Evolutionary conservation across 2,888 invertebrate species (phyloP).

Genomic region (Brassicogethes aeneus): DNA sequence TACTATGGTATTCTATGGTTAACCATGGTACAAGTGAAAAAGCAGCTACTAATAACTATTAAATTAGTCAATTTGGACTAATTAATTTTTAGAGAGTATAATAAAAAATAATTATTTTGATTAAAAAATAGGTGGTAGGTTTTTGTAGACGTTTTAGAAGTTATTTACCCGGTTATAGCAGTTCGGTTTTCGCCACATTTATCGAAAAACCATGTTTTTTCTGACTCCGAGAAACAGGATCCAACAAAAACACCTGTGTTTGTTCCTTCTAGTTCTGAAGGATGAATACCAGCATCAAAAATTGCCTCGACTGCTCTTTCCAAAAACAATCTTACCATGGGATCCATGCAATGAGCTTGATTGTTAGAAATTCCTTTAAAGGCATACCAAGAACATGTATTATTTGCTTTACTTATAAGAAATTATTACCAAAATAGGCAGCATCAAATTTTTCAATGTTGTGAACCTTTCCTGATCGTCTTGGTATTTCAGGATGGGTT

Average conservation of each 20-base stretch:
- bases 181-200: constrained; percentile 49
- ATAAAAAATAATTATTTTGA: too few species aligned
- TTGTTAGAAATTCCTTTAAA: constrained; percentile 41
- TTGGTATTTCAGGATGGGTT: constrained; percentile 49
- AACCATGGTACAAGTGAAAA: too few species aligned
- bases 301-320: constrained; percentile 53
- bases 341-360: constrained; percentile 51
- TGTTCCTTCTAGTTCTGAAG: constrained; percentile 58
- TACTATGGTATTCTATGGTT: too few species aligned
- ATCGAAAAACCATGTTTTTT: constrained; percentile 65
- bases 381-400: too few species aligned
- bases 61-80: too few species aligned
- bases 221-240: constrained; percentile 67
- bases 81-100: too few species aligned
- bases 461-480: constrained; percentile 57
- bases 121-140: too few species aligned
- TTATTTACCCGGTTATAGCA: constrained; percentile 47
- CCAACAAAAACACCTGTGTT: constrained; percentile 76
- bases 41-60: too few species aligned
- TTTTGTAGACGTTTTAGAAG: too few species aligned
- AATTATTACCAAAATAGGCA: constrained; percentile 43
- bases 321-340: constrained; percentile 48
- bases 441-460: constrained; percentile 47
- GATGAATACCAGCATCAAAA: constrained; percentile 57
- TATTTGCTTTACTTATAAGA: too few species aligned